These are phyloP conservation scores for Hyperoodon ampullatus DNA, from an alignment of 2,113 vertebrate species.

Conservation along the genomic window DNA sequence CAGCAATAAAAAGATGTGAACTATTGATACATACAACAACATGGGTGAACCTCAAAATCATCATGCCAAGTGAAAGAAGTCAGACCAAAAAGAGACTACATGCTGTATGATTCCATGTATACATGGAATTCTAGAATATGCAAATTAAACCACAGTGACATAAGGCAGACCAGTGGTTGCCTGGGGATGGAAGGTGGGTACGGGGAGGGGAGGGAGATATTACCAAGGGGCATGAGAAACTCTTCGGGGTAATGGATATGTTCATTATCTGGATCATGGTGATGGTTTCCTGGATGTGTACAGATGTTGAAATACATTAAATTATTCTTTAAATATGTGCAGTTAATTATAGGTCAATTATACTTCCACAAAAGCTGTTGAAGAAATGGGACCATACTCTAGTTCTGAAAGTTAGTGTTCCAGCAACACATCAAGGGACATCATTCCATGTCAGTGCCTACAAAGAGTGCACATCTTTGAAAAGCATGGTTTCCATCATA, in stretches of 20 bases:
- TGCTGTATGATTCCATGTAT: background rate
- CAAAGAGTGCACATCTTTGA: background rate
- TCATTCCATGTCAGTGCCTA: background rate
- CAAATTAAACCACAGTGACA: background rate
- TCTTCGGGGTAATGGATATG: fast-evolving
- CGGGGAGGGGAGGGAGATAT: fast-evolving
- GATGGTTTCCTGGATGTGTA: background rate
- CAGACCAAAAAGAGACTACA: background rate
- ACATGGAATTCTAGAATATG: background rate
- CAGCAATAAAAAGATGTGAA: background rate
- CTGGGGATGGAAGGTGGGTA: fast-evolving
- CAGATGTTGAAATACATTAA: background rate
- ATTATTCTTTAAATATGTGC: background rate
- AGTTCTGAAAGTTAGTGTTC: background rate
- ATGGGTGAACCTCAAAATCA: background rate
- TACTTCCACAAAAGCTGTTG: background rate
- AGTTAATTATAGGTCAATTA: background rate
- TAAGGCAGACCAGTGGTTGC: background rate
- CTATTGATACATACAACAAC: too few relatives aligned
- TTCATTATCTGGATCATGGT: background rate
- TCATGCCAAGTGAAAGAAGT: background rate
- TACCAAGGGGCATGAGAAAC: background rate
- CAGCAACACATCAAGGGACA: background rate
- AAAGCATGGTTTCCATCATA: background rate
- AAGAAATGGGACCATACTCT: background rate